Percentiles rank a stretch among this genome's conserved stretches.
Evolutionary conservation across 1,140 invertebrate genomes (phyloP).

Genomic region (Oryctes rhinoceros): DNA sequence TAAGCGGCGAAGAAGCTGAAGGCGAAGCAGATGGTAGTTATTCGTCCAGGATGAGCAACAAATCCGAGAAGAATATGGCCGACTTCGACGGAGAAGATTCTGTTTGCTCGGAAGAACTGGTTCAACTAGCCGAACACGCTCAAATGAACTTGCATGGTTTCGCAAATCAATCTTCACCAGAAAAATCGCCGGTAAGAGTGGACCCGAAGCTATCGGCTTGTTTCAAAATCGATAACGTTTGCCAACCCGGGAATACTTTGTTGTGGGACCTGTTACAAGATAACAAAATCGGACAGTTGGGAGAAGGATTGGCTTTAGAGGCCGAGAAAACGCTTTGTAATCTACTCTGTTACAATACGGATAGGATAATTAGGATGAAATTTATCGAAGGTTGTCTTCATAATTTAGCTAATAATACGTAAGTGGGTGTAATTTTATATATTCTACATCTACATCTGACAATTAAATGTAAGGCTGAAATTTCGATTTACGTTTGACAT

Average conservation of each 20-base stretch:
- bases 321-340: constrained; percentile 91
- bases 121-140: constrained; percentile 74
- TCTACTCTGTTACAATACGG: constrained; percentile 88
- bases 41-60: constrained; percentile 88
- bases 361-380: constrained; percentile 87
- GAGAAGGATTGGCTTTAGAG: constrained; percentile 87
- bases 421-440: constrained; percentile 45
- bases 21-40: constrained; percentile 71
- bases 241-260: constrained; percentile 87
- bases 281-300: constrained; percentile 84
- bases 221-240: constrained; percentile 82
- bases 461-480: too few relatives aligned
- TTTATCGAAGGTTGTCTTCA: constrained; percentile 94
- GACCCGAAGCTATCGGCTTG: constrained; percentile 60
- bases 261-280: constrained; percentile 95
- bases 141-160: constrained; percentile 58
- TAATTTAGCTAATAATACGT: constrained; percentile 86
- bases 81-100: constrained; percentile 95
- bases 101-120: constrained; percentile 86
- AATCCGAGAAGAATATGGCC: constrained; percentile 94
- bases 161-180: constrained; percentile 61
- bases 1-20: constrained; percentile 70
- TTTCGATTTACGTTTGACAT: too few relatives aligned
- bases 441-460: too few relatives aligned
- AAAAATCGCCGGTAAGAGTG: constrained; percentile 56